Percentiles rank a stretch among this genome's conserved stretches.
These are phyloP conservation scores for Drosophila algonquin DNA, from an alignment of 2,888 invertebrate genomes.

Conservation along the genomic window DNA sequence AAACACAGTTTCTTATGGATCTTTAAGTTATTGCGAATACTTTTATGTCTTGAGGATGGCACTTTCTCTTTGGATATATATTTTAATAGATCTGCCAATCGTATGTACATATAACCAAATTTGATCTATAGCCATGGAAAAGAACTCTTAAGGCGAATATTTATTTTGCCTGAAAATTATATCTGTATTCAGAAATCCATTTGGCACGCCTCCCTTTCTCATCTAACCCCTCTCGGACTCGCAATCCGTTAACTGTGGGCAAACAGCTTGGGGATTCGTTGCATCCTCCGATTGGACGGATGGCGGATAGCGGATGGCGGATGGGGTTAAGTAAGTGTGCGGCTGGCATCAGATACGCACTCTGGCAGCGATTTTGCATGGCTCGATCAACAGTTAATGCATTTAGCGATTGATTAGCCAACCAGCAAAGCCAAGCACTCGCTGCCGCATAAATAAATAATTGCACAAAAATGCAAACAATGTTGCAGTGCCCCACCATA, in stretches of 20 bases:
- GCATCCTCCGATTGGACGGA: conserved; percentile 17
- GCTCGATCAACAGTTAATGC: conserved; percentile 38
- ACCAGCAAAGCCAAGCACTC: background rate
- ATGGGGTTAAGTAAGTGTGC: conserved; percentile 3
- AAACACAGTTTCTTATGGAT: background rate
- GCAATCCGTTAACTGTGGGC: conserved; percentile 33
- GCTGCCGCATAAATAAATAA: conserved; percentile 43
- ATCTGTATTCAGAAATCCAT: background rate
- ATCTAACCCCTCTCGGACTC: background rate
- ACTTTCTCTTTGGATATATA: background rate
- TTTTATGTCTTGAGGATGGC: background rate
- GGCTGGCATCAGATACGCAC: conserved; percentile 15
- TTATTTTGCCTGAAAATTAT: background rate
- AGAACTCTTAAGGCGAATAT: background rate
- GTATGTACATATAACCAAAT: background rate
- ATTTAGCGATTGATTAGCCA: conserved; percentile 44
- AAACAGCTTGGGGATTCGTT: conserved; percentile 32
- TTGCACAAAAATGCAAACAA: conserved; percentile 45
- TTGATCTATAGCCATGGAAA: background rate
- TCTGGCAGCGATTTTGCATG: conserved; percentile 21
- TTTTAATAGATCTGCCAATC: background rate
- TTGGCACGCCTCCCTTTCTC: conserved; percentile 36
- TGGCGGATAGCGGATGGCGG: too few species aligned
- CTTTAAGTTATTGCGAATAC: too few species aligned
- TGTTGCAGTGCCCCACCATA: background rate